Percentiles rank a stretch among this genome's conserved stretches.
Conservation (phyloP, 2,888 invertebrate genomes). For the Lathronympha strigana region DNA sequence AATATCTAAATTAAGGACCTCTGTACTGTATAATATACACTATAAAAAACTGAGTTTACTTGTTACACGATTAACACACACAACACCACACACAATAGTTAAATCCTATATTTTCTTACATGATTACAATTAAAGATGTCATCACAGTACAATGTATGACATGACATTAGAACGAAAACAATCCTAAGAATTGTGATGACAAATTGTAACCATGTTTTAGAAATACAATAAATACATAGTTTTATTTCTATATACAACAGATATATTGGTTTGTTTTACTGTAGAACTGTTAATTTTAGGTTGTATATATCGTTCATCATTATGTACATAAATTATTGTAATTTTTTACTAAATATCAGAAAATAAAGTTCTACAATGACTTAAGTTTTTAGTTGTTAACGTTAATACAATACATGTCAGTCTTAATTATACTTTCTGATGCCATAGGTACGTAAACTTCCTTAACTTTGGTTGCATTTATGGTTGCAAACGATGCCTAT, state of each 20-base stretch:
- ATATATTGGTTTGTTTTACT: slow-evolving; percentile 31
- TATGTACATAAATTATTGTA: slow-evolving; percentile 78
- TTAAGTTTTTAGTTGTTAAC: slow-evolving; percentile 57
- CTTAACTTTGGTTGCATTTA: slow-evolving; percentile 18
- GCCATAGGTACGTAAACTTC: slow-evolving; percentile 37
- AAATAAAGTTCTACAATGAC: slow-evolving; percentile 76
- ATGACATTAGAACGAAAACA: background rate
- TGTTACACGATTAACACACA: slow-evolving; percentile 32
- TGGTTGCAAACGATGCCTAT: background rate
- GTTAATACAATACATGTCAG: slow-evolving; percentile 14
- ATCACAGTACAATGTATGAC: background rate
- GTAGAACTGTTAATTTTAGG: slow-evolving; percentile 38
- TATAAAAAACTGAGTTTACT: slow-evolving; percentile 25
- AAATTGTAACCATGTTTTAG: background rate
- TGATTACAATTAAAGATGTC: background rate
- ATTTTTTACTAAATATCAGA: slow-evolving; percentile 79
- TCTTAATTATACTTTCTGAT: slow-evolving; percentile 32
- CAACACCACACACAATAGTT: slow-evolving; percentile 24
- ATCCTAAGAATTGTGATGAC: background rate
- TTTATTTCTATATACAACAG: slow-evolving; percentile 27
- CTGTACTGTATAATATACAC: slow-evolving; percentile 11
- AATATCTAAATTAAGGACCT: slow-evolving; percentile 31
- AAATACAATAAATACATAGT: slow-evolving; percentile 6
- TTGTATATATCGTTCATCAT: slow-evolving; percentile 42
- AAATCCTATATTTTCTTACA: slow-evolving; percentile 12